phyloP scores from a whole-genome alignment of 2,888 invertebrate genomes.

The Lycophotia porphyrea region DNA sequence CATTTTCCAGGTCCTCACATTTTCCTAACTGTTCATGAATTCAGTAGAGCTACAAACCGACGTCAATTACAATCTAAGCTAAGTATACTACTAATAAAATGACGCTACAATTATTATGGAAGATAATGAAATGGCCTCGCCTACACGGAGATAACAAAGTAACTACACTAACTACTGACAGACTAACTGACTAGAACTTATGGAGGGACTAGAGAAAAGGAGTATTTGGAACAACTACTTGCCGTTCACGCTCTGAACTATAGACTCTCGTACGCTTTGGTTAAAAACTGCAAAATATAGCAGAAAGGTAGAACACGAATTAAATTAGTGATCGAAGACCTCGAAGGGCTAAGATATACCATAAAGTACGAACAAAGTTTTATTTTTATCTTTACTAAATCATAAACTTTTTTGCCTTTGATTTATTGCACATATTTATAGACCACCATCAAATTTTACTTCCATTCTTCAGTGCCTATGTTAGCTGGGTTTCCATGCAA shows the following conservation, averaged over 20 bases:
- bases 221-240: slow-evolving; percentile 75
- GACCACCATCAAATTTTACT: neutral
- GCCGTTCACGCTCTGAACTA: slow-evolving; percentile 61
- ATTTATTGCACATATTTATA: neutral
- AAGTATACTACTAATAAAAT: slow-evolving; percentile 79
- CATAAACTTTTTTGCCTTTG: neutral
- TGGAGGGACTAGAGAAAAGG: slow-evolving; percentile 87
- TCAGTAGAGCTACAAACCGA: slow-evolving; percentile 64
- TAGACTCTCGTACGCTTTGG: slow-evolving; percentile 7
- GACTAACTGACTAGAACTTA: slow-evolving; percentile 78
- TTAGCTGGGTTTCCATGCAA: neutral
- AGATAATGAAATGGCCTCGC: slow-evolving; percentile 87
- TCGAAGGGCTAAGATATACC: neutral
- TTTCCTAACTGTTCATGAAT: slow-evolving; percentile 44
- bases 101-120: slow-evolving; percentile 83
- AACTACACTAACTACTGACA: slow-evolving; percentile 65
- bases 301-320: neutral
- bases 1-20: slow-evolving; percentile 10
- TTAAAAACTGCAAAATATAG: neutral
- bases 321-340: neutral
- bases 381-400: neutral
- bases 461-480: neutral
- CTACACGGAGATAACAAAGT: slow-evolving; percentile 85
- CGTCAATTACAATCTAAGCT: slow-evolving; percentile 73
- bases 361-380: neutral